Conservation (phyloP, 2,888 invertebrate species). For the Schizaphis graminum region DNA sequence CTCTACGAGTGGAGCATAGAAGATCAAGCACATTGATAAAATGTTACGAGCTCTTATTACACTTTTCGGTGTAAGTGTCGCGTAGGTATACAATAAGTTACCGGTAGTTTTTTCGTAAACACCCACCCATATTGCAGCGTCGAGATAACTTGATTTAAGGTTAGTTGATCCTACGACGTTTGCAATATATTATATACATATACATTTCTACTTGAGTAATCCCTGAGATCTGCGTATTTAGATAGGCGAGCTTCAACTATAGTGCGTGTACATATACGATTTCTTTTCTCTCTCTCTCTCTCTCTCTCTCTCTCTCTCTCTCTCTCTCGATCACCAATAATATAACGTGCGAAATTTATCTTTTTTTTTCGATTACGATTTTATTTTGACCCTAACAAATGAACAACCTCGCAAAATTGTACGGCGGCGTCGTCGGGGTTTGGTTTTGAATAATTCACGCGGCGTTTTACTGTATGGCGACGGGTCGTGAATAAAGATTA, state of each 20-base stretch:
- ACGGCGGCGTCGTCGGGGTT: background rate
- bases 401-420: slow-evolving; percentile 18
- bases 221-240: slow-evolving; percentile 31
- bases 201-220: slow-evolving; percentile 10
- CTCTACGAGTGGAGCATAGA: background rate
- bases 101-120: background rate
- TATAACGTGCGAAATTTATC: background rate
- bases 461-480: slow-evolving; percentile 19
- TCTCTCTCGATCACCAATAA: background rate
- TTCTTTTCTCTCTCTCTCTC: background rate
- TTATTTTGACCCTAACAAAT: slow-evolving; percentile 39
- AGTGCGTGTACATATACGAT: background rate
- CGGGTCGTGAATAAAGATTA: slow-evolving; percentile 53
- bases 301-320: background rate
- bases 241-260: background rate
- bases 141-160: slow-evolving; percentile 54
- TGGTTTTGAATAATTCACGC: slow-evolving; percentile 59
- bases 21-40: slow-evolving; percentile 37
- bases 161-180: slow-evolving; percentile 16
- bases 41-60: slow-evolving; percentile 30
- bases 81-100: background rate
- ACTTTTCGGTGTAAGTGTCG: background rate
- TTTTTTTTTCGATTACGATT: slow-evolving; percentile 6
- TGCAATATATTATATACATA: background rate
- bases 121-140: background rate